Percentiles rank a stretch among this genome's conserved stretches.
These are phyloP conservation scores for Lampropteryx suffumata DNA, from an alignment of 2,888 invertebrate species.

Conservation along the genomic window DNA sequence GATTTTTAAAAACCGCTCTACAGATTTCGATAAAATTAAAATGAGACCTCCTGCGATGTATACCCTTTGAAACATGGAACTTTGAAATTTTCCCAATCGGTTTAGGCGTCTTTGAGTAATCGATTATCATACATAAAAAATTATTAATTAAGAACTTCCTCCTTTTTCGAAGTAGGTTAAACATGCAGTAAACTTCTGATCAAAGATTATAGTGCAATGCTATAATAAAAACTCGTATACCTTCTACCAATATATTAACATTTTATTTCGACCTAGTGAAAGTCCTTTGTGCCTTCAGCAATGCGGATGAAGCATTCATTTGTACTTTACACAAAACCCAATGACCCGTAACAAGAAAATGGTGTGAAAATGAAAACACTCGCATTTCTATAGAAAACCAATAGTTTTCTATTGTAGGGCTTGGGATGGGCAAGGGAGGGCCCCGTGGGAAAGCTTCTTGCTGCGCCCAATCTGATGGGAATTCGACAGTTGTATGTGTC, in stretches of 20 bases:
- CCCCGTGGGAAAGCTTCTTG: constrained; percentile 59
- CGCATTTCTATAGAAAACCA: constrained; percentile 40
- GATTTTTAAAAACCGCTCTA: no score
- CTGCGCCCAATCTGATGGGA: constrained; percentile 30
- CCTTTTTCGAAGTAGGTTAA: no score
- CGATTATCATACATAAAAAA: no score
- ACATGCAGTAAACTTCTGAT: no score
- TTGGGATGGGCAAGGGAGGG: constrained; percentile 68
- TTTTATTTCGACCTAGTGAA: constrained; percentile 58
- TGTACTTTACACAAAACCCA: constrained; percentile 58
- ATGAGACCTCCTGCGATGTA: no score
- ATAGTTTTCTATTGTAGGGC: constrained; percentile 34
- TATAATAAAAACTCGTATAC: no score
- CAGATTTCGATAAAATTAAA: no score
- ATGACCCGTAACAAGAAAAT: constrained; percentile 62
- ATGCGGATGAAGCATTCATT: constrained; percentile 53
- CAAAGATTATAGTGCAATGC: no score
- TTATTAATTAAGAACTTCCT: no score
- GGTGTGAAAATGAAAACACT: constrained; percentile 63
- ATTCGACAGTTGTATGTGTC: constrained; percentile 23
- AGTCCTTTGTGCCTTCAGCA: constrained; percentile 47
- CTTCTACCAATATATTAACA: constrained; percentile 23
- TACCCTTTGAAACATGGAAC: no score
- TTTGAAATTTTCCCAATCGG: no score
- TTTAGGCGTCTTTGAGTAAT: no score